A percentile compares a stretch with the other conserved stretches of the same genome.
Evolutionary conservation across 1,140 invertebrate genomes (phyloP).

Genomic region (Drosophila truncata): DNA sequence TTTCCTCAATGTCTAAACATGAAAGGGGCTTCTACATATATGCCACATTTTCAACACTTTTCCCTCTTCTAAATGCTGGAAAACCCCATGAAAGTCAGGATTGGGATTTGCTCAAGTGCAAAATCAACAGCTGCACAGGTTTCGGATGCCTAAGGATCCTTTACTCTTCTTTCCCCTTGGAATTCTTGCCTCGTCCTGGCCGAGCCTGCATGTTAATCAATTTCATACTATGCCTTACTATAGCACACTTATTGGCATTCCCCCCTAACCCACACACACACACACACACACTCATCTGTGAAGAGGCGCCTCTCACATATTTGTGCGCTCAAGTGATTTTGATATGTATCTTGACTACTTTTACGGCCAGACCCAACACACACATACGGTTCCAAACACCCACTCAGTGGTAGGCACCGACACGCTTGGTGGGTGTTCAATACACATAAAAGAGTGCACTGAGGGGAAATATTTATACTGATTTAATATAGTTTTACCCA

Average conservation of each 20-base stretch:
- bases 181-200: conserved; percentile 12
- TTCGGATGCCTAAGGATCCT: conserved; percentile 20
- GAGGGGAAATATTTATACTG: not conserved
- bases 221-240: conserved; percentile 47
- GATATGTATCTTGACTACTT: conserved; percentile 60
- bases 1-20: conserved; percentile 16
- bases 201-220: conserved; percentile 66
- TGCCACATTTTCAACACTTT: not conserved
- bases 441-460: conserved; percentile 10
- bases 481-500: no score
- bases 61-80: not conserved
- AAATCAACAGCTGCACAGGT: conserved; percentile 62
- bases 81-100: conserved; percentile 52
- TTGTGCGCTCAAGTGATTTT: conserved; percentile 71
- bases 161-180: not conserved
- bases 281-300: conserved; percentile 20
- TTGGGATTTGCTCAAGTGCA: conserved; percentile 57
- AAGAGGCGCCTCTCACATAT: conserved; percentile 44
- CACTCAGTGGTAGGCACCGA: conserved; percentile 25
- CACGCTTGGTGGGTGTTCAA: conserved; percentile 35
- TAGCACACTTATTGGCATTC: conserved; percentile 74
- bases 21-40: conserved; percentile 3
- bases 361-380: conserved; percentile 41
- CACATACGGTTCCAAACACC: not conserved
- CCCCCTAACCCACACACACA: conserved; percentile 15